Evolutionary conservation across 2,888 invertebrate species (phyloP).

Genomic region (Neoaliturus tenellus): DNA sequence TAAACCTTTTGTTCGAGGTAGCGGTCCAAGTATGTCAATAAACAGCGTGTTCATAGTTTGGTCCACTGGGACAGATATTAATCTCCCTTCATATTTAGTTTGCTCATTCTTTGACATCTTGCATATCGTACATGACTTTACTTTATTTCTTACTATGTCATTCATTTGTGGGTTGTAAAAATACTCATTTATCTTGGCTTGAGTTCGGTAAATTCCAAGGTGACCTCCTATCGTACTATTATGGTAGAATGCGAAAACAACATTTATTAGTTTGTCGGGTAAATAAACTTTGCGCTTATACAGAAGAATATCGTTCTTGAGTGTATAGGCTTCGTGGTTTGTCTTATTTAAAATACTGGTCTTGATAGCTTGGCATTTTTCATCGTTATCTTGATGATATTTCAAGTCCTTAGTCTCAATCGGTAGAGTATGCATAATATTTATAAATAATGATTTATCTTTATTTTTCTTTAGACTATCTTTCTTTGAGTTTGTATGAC

Average conservation of each 20-base stretch:
- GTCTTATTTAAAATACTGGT: neutral
- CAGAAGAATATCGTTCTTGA: neutral
- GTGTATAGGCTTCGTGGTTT: neutral
- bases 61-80: neutral
- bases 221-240: neutral
- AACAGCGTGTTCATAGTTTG: neutral
- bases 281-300: neutral
- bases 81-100: neutral
- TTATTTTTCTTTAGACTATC: too few species aligned
- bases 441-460: too few species aligned
- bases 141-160: neutral
- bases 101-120: neutral
- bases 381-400: neutral
- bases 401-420: too few species aligned
- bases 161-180: neutral
- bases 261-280: neutral
- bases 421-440: too few species aligned
- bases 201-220: neutral
- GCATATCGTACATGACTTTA: neutral
- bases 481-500: too few species aligned
- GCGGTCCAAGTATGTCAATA: neutral
- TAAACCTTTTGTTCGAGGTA: neutral
- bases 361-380: neutral
- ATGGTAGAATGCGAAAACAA: neutral
- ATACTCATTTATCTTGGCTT: neutral